These are phyloP conservation scores for Dastarcus helophoroides DNA, from an alignment of 2,888 invertebrate species.

Conservation along the genomic window DNA sequence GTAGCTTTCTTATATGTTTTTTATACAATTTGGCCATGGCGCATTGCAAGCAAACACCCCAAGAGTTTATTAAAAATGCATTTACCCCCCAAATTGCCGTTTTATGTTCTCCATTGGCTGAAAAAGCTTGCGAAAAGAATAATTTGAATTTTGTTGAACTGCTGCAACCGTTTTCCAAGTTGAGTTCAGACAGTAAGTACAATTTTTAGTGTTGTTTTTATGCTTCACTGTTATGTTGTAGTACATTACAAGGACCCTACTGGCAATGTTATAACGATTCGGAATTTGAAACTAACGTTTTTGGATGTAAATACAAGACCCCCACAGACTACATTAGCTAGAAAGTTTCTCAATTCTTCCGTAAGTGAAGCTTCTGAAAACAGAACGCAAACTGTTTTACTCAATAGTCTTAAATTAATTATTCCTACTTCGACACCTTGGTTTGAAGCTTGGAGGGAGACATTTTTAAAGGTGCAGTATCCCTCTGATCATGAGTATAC, in stretches of 20 bases:
- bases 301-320: slow-evolving; percentile 74
- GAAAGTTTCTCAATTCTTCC: slow-evolving; percentile 62
- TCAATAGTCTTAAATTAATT: slow-evolving; percentile 47
- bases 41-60: slow-evolving; percentile 55
- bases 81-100: slow-evolving; percentile 86
- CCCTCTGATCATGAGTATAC: slow-evolving; percentile 95
- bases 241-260: slow-evolving; percentile 78
- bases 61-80: slow-evolving; percentile 80
- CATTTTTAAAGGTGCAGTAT: slow-evolving; percentile 76
- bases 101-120: slow-evolving; percentile 70
- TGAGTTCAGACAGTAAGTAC: slow-evolving; percentile 57
- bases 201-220: slow-evolving; percentile 2
- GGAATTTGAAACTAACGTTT: slow-evolving; percentile 66
- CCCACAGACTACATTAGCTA: slow-evolving; percentile 68
- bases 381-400: slow-evolving; percentile 20
- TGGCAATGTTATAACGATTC: slow-evolving; percentile 58
- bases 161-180: slow-evolving; percentile 76
- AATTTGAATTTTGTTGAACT: slow-evolving; percentile 83
- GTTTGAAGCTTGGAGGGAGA: slow-evolving; percentile 93
- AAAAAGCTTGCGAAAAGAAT: slow-evolving; percentile 77
- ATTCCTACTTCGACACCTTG: slow-evolving; percentile 75
- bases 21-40: slow-evolving; percentile 43
- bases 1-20: no score
- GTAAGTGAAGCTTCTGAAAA: slow-evolving; percentile 31
- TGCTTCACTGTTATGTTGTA: slow-evolving; percentile 34